Base-by-base conservation (phyloP, 2,797 vertebrate species). In the Centroberyx gerrardi region DNA sequence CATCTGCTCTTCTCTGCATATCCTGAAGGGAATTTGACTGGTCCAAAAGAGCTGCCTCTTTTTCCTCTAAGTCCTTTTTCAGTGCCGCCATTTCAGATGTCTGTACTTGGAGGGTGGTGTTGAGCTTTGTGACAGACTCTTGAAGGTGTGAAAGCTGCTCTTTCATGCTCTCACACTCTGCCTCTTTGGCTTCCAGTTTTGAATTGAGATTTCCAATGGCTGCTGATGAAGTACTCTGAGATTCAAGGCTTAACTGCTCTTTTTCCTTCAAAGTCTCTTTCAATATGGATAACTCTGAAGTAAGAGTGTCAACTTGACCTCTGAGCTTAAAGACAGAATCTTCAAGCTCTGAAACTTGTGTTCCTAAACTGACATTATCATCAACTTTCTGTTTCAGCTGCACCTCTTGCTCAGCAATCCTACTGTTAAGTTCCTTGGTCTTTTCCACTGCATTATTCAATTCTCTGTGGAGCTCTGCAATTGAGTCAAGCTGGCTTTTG, bases 91-190 rank as follows among this genome's bases (percentile, higher is more conserved):
- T 83, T 69, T 96, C 88, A 4, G 73, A 82, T 2, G 76, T 87
- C 63, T 95, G 94, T 1, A 80, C 76, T 29, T 88, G 79, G 14
- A 95, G 82, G 76, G 88, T 85, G 67, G 59, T 74, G 42, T 81
- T 86, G 44, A 96, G 91, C 74, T 89, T 93, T 2, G 78, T 53
- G 40, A 90, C 76, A 0, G 87, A 78, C 62, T 96, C 94, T 69
- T 96, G 85, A 3, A 96, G 80, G 76, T 93, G 81, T 15, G 84
- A 82, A 18, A 94, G 54, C 62, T 94, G 90, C 49, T 95, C 94
- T 80, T 92, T 96, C 70, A 97, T 78, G 54, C 77, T 79, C 40
- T 89, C 84, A 66, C 92, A 95, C 78, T 97, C 95, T 0, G 62
- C 70, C 15, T 96, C 94, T 88, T 94, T 97, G 73, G 85, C 70